Percentiles rank a stretch among this genome's conserved stretches.
Conservation (phyloP, 2,797 vertebrate genomes). For the Pangasius larnaudii region DNA sequence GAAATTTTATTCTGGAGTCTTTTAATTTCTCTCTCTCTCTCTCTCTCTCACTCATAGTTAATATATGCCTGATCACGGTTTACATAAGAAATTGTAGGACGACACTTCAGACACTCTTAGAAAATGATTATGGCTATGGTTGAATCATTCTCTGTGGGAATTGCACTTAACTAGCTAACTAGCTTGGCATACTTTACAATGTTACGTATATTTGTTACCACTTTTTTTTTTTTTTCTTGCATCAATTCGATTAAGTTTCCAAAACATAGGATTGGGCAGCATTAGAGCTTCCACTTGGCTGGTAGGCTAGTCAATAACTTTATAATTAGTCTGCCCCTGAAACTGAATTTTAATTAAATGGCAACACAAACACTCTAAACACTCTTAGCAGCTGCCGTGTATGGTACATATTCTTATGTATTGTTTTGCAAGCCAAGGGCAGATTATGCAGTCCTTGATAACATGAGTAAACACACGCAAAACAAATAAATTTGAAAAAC, state of each 20-base stretch:
- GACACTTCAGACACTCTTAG: not conserved
- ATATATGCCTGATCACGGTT: slow-evolving; percentile 29
- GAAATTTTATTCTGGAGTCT: not conserved
- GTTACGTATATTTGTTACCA: not conserved
- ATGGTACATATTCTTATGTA: not conserved
- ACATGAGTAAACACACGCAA: not conserved
- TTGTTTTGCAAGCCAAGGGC: not conserved
- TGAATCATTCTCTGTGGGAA: not conserved
- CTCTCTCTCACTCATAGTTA: not conserved
- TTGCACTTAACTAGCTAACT: not conserved
- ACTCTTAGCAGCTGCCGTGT: not conserved
- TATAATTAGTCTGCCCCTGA: not conserved
- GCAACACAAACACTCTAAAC: not conserved
- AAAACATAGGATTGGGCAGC: not conserved
- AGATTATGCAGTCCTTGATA: not conserved
- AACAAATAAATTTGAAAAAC: not conserved
- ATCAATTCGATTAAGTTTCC: not conserved
- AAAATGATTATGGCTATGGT: not conserved
- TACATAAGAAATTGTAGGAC: slow-evolving; percentile 28
- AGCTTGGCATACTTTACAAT: not conserved
- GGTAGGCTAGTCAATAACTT: not conserved
- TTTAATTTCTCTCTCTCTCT: slow-evolving; percentile 13
- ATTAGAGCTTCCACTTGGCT: not conserved
- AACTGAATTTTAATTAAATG: not conserved
- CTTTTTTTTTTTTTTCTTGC: not conserved